Evolutionary conservation across 1,140 invertebrate genomes (phyloP).

Genomic region (Pectinophora gossypiella): DNA sequence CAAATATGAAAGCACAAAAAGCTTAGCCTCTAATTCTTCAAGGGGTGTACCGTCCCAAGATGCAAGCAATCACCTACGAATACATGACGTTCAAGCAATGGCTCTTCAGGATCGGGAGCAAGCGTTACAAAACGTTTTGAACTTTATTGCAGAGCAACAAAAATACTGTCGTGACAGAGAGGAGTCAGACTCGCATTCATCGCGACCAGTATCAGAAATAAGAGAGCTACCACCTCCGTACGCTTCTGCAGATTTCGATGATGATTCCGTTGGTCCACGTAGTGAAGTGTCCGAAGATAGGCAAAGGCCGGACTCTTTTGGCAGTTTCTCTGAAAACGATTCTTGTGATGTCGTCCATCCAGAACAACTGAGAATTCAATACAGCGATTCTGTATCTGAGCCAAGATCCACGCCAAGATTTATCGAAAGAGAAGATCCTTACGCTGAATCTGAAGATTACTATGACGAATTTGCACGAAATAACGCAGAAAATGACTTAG

Average conservation of each 20-base stretch:
- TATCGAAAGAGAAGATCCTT: conserved; percentile 64
- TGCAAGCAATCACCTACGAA: conserved; percentile 51
- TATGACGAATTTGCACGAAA: conserved; percentile 54
- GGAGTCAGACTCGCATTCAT: conserved; percentile 74
- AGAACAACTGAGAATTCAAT: conserved; percentile 39
- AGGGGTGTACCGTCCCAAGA: conserved; percentile 75
- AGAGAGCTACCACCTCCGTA: conserved; percentile 70
- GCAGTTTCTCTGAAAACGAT: conserved; percentile 67
- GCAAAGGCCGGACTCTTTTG: conserved; percentile 60
- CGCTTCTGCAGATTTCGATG: conserved; percentile 61
- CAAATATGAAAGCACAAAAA: conserved; percentile 87
- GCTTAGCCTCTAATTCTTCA: conserved; percentile 85
- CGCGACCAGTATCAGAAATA: conserved; percentile 72
- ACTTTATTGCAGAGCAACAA: conserved; percentile 86
- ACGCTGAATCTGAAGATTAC: conserved; percentile 59
- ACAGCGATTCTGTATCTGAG: conserved; percentile 60
- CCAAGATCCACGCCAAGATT: conserved; percentile 59
- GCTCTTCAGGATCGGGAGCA: conserved; percentile 78
- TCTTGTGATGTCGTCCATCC: conserved; percentile 49
- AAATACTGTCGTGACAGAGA: conserved; percentile 79
- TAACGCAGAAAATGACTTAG: conserved; percentile 64
- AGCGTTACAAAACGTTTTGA: conserved; percentile 83
- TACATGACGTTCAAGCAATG: conserved; percentile 65
- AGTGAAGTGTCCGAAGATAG: conserved; percentile 67
- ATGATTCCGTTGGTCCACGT: conserved; percentile 62